These are phyloP conservation scores for Brienomyrus brachyistius DNA, from an alignment of 2,113 vertebrate genomes.

Conservation along the genomic window DNA sequence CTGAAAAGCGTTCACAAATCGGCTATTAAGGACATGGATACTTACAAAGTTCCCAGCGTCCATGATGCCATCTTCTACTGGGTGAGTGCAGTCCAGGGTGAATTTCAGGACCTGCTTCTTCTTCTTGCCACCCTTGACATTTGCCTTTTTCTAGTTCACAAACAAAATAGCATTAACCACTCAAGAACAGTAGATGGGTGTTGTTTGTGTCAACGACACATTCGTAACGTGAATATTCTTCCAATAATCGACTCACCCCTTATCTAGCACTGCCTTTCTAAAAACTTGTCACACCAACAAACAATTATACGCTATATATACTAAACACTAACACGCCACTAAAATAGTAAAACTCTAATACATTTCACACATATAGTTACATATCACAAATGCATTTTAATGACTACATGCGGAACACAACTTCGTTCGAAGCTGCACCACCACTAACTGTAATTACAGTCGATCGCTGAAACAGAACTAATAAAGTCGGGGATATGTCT, in stretches of 20 bases:
- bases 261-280: background rate
- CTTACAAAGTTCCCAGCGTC: conserved; percentile 83
- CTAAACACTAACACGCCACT: background rate
- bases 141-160: conserved; percentile 63
- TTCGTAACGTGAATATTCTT: background rate
- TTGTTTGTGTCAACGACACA: background rate
- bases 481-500: background rate
- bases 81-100: conserved; percentile 80
- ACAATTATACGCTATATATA: background rate
- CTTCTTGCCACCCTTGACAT: conserved; percentile 75
- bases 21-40: background rate
- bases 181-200: background rate
- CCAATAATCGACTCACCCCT: background rate
- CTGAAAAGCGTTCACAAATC: background rate
- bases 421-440: background rate
- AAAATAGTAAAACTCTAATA: background rate
- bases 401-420: background rate
- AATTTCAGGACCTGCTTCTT: conserved; percentile 83
- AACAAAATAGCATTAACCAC: background rate
- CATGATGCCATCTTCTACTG: conserved; percentile 86
- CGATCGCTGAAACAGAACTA: background rate
- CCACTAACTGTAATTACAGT: background rate
- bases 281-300: background rate
- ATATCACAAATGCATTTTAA: background rate
- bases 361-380: background rate